These are phyloP conservation scores for Euzophera pinguis DNA, from an alignment of 2,888 invertebrate genomes.

Conservation along the genomic window DNA sequence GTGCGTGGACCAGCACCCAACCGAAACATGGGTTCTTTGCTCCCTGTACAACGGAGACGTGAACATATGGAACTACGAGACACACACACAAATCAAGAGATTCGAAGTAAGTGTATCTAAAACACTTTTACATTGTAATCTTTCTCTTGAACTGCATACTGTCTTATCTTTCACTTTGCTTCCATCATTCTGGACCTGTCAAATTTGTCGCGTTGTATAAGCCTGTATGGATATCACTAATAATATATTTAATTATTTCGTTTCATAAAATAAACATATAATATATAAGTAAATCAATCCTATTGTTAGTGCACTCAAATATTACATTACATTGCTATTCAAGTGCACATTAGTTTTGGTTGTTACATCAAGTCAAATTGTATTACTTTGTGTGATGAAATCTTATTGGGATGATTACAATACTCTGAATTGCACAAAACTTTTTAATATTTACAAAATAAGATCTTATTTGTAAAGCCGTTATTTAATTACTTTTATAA, in stretches of 20 bases:
- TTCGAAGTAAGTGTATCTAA: conserved; percentile 83
- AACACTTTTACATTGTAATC: not conserved
- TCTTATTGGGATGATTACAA: not conserved
- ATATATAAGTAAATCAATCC: no score
- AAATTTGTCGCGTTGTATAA: not conserved
- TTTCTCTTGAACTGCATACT: not conserved
- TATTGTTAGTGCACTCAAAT: no score
- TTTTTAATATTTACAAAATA: no score
- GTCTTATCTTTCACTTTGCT: not conserved
- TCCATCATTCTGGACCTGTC: not conserved
- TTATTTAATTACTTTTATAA: no score
- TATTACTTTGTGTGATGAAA: not conserved
- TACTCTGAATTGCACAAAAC: no score
- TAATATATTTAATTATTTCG: no score
- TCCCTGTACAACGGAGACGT: conserved; percentile 99
- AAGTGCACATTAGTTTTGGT: not conserved
- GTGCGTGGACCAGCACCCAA: conserved; percentile 97
- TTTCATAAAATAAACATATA: no score
- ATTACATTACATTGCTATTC: no score
- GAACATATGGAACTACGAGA: conserved; percentile 99
- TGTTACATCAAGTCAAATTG: not conserved
- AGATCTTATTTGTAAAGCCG: no score
- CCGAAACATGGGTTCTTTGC: conserved; percentile 99
- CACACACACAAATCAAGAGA: conserved; percentile 90
- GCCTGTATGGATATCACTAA: no score